Conservation (phyloP, 53 echinoderm and acorn worm species). For the Stichopus horrens region DNA sequence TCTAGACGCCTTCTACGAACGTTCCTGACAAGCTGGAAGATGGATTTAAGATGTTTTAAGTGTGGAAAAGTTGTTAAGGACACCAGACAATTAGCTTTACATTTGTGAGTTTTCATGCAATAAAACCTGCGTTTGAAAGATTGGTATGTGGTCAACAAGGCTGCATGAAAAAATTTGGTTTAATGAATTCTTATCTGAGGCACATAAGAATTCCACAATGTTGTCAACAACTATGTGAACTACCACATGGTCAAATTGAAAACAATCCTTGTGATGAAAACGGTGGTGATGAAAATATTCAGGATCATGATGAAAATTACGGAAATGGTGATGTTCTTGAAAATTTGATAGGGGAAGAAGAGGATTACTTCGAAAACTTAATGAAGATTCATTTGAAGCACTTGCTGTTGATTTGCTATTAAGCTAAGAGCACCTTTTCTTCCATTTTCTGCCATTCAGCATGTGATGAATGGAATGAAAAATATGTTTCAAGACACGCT, state of each 20-base stretch:
- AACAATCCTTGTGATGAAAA: background rate
- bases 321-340: background rate
- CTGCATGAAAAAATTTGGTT: slow-evolving; percentile 37
- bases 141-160: slow-evolving; percentile 37
- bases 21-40: slow-evolving; percentile 11
- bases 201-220: slow-evolving; percentile 29
- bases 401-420: slow-evolving; percentile 21
- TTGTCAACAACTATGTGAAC: background rate
- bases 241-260: background rate
- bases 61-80: background rate
- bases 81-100: background rate
- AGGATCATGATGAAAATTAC: background rate
- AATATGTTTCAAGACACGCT: slow-evolving; percentile 43
- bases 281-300: background rate
- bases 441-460: slow-evolving; percentile 38
- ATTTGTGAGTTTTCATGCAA: slow-evolving; percentile 3
- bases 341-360: background rate
- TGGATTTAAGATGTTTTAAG: slow-evolving; percentile 12
- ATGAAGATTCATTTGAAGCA: slow-evolving; percentile 5
- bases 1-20: background rate
- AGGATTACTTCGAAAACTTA: slow-evolving; percentile 1
- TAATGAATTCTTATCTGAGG: slow-evolving; percentile 44
- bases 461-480: slow-evolving; percentile 44
- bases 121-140: background rate
- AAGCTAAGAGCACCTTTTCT: slow-evolving; percentile 30